Evolutionary conservation across 2,888 invertebrate genomes (phyloP).

Genomic region (Catocala nupta): DNA sequence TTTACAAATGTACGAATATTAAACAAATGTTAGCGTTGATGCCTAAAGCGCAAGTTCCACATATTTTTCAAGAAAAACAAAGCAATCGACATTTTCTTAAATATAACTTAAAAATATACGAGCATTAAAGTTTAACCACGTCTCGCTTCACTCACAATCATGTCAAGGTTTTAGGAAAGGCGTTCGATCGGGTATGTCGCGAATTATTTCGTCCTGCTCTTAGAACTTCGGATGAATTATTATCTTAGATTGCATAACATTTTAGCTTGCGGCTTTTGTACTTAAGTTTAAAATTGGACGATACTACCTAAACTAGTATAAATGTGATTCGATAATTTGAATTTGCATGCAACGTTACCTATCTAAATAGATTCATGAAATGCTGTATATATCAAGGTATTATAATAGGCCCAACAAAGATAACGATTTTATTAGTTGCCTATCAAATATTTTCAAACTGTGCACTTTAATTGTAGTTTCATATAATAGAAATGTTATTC

Average conservation of each 20-base stretch:
- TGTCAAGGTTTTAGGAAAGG: constrained; percentile 65
- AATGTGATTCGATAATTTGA: too few relatives aligned
- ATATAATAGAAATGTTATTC: too few relatives aligned
- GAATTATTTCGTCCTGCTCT: constrained; percentile 34
- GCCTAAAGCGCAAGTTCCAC: not conserved
- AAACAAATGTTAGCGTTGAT: not conserved
- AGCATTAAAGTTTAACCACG: constrained; percentile 39
- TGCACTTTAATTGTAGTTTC: too few relatives aligned
- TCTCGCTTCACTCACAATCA: constrained; percentile 51
- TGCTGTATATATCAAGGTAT: too few relatives aligned
- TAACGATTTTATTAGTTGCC: too few relatives aligned
- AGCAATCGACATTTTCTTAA: constrained; percentile 15
- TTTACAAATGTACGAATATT: not conserved
- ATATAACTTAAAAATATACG: constrained; percentile 18
- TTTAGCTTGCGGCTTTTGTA: too few relatives aligned
- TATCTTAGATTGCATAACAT: constrained; percentile 7
- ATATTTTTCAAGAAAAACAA: not conserved
- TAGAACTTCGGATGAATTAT: constrained; percentile 16
- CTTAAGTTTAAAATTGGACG: too few relatives aligned
- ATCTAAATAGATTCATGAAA: too few relatives aligned
- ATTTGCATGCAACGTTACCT: too few relatives aligned
- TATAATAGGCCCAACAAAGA: too few relatives aligned
- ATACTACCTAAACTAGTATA: too few relatives aligned
- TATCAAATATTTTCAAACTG: too few relatives aligned
- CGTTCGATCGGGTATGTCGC: constrained; percentile 50